phyloP scores from a whole-genome alignment of 2,113 vertebrate genomes.

The Rattus rattus region DNA sequence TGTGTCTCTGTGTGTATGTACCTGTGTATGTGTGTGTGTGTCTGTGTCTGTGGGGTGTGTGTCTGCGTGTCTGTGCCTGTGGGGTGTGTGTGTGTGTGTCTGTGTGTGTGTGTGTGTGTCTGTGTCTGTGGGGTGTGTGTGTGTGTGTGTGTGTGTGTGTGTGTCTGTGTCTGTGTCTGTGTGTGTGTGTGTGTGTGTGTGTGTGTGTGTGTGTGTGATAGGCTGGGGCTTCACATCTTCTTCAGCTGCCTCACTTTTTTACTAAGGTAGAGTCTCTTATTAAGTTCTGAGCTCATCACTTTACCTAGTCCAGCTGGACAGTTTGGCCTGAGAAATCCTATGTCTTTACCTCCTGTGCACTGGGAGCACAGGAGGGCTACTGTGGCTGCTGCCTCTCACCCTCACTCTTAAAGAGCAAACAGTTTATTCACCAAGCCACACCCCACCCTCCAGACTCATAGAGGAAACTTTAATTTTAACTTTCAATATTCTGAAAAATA shows the following conservation, averaged over 20 bases:
- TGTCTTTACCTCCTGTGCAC: not conserved
- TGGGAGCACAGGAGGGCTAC: not conserved
- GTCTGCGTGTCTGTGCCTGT: too few species aligned
- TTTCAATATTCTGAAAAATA: not conserved
- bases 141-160: too few species aligned
- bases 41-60: too few species aligned
- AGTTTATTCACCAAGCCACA: not conserved
- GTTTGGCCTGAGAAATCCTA: not conserved
- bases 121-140: too few species aligned
- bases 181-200: too few species aligned
- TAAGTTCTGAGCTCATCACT: not conserved
- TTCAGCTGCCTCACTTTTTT: too few species aligned
- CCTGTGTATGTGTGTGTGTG: not conserved
- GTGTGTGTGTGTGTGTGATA: too few species aligned
- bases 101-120: too few species aligned
- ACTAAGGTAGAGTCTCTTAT: too few species aligned
- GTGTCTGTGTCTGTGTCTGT: too few species aligned
- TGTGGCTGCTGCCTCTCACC: not conserved
- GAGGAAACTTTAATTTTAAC: constrained; percentile 6
- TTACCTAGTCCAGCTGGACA: not conserved
- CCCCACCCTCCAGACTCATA: not conserved
- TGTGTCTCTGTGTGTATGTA: not conserved
- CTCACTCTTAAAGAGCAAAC: not conserved
- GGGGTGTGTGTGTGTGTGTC: too few species aligned
- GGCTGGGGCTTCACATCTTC: too few species aligned